phyloP scores from a whole-genome alignment of 1,140 invertebrate species.

The Danaus melanippus region DNA sequence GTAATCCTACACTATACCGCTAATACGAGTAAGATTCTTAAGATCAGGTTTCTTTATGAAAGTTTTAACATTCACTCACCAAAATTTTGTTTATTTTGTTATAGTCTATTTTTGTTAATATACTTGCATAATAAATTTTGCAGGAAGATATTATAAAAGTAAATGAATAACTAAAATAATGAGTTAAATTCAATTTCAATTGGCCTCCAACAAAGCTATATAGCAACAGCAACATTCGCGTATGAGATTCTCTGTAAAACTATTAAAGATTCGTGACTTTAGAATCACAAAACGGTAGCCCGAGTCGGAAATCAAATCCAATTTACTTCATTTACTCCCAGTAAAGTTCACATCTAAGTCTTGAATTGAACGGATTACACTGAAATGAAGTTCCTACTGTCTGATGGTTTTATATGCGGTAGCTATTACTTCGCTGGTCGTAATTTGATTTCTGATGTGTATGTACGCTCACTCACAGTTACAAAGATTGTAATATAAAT shows the following conservation, averaged over 20 bases:
- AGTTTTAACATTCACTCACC: too few relatives aligned
- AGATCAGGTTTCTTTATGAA: slow-evolving; percentile 18
- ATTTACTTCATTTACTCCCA: slow-evolving; percentile 65
- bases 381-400: slow-evolving; percentile 45
- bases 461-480: neutral
- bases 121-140: too few relatives aligned
- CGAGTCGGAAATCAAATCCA: slow-evolving; percentile 62
- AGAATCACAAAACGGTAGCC: slow-evolving; percentile 53
- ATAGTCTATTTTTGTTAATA: too few relatives aligned
- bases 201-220: too few relatives aligned
- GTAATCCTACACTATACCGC: slow-evolving; percentile 33
- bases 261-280: slow-evolving; percentile 53
- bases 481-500: too few relatives aligned
- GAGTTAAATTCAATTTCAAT: too few relatives aligned
- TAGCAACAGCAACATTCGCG: slow-evolving; percentile 13
- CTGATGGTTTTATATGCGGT: slow-evolving; percentile 34
- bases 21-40: slow-evolving; percentile 27
- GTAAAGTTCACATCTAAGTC: slow-evolving; percentile 62
- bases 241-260: slow-evolving; percentile 38
- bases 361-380: slow-evolving; percentile 62
- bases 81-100: too few relatives aligned
- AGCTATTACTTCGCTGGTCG: slow-evolving; percentile 20
- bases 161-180: too few relatives aligned
- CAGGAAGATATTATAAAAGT: too few relatives aligned
- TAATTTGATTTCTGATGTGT: slow-evolving; percentile 10